phyloP scores from a whole-genome alignment of 2,113 vertebrate genomes.

The Daphoenositta chrysoptera region DNA sequence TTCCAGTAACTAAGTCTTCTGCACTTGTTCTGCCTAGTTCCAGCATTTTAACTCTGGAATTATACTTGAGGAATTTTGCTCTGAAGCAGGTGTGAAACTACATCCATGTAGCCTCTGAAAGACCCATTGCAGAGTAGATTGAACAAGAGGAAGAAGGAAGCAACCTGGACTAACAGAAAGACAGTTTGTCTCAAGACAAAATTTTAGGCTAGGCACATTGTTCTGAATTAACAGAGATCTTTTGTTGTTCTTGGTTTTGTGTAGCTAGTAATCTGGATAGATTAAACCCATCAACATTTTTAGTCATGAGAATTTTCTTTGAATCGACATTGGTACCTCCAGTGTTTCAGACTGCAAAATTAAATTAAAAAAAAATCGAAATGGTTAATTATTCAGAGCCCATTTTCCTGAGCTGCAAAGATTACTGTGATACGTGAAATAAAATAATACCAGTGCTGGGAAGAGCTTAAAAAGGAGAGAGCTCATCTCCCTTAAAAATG shows the following conservation, averaged over 20 bases:
- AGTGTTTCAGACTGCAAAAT: background rate
- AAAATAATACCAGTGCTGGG: background rate
- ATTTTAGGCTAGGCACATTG: background rate
- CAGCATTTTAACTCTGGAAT: background rate
- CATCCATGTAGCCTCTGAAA: background rate
- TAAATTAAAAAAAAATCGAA: background rate
- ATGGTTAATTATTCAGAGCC: background rate
- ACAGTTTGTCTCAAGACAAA: background rate
- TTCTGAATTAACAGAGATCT: background rate
- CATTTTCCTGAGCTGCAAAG: background rate
- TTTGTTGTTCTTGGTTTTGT: background rate
- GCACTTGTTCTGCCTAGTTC: background rate
- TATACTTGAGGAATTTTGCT: background rate
- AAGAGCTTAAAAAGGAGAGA: background rate
- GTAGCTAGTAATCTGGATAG: background rate
- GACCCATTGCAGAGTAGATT: background rate
- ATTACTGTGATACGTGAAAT: background rate
- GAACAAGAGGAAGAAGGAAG: background rate
- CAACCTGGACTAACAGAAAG: background rate
- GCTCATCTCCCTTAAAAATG: background rate
- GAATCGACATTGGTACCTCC: background rate
- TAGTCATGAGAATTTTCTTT: background rate
- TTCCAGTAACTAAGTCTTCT: background rate
- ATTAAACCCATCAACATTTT: background rate
- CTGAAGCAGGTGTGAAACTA: background rate